Evolutionary conservation across 2,797 vertebrate genomes (phyloP), one percentile per base, ranked within the genome.

Genomic region (Alosa sapidissima): DNA sequence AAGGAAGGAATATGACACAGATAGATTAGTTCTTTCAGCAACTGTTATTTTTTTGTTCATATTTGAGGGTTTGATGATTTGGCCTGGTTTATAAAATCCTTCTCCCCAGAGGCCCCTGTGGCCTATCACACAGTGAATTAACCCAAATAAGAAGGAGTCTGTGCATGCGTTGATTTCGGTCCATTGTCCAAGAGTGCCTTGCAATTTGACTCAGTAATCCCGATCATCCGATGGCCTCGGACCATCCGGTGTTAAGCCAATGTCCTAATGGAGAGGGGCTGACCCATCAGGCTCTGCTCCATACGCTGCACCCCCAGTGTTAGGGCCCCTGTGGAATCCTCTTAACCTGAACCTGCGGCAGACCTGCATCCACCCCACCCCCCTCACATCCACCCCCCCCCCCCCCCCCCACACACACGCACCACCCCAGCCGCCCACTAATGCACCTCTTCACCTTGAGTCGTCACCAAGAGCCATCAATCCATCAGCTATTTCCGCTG

Each of bases 291-390:
- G 36, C 36, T 47, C 5, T 2, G 28, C 72, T 78, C 72, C 36
- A 65, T 82, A 0, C 68, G 85, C 83, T 86, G 81, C 65, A 62
- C 81, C 36, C 55, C 54, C 0, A 24, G 84, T 85, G 88, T 78
- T 54, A 86, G 87, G 81, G 86, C 85, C 89, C 36, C 21, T 16
- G 45, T 62, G 82, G 90, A 93, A 93, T 93, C 93, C 91, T 93
- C 90, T 94, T 92, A 93, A 91, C 92, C 83, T 87, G 72, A 16
- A 78, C 36, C 41, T 21, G 19, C 16, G 1, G 4, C 41, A 16
- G 21, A 86, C 82, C 83, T 85, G 88, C 49, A 13, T n/a, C 60
- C 24, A 3, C 58, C 58, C 58, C n/a, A 28, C 60, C 60, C 60
- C n/a, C 8, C 60, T 28, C 10, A 6, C 16, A 16, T 10, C 33